Evolutionary conservation across 2,113 vertebrate genomes (phyloP).

Genomic region (Tringa solitaria): DNA sequence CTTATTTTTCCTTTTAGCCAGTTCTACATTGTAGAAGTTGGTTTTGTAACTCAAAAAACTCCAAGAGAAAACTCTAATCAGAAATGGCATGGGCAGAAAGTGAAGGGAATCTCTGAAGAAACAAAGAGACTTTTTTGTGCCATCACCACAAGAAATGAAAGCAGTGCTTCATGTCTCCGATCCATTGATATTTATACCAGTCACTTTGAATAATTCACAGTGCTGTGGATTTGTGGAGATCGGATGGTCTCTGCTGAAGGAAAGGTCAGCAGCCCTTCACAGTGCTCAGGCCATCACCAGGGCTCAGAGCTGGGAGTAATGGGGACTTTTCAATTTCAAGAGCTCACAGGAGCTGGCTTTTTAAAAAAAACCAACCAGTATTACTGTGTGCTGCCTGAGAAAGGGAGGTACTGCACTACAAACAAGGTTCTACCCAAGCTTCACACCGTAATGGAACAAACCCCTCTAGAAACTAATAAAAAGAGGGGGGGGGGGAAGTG

Average conservation of each 20-base stretch:
- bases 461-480: neutral
- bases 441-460: neutral
- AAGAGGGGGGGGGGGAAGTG: neutral
- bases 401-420: neutral
- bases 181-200: neutral
- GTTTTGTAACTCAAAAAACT: neutral
- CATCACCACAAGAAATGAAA: neutral
- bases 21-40: neutral
- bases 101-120: neutral
- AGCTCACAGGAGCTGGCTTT: neutral
- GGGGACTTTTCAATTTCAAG: neutral
- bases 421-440: neutral
- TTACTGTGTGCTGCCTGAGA: fast-evolving
- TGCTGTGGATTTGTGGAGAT: neutral
- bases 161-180: neutral
- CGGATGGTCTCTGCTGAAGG: neutral
- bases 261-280: neutral
- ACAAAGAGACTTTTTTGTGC: neutral
- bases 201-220: neutral
- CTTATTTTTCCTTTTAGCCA: neutral
- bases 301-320: neutral
- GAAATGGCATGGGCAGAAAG: neutral
- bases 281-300: fast-evolving
- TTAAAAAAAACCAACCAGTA: neutral
- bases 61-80: neutral